Conservation (phyloP, 2,797 vertebrate genomes). For the Coranthus polyacanthus region DNA sequence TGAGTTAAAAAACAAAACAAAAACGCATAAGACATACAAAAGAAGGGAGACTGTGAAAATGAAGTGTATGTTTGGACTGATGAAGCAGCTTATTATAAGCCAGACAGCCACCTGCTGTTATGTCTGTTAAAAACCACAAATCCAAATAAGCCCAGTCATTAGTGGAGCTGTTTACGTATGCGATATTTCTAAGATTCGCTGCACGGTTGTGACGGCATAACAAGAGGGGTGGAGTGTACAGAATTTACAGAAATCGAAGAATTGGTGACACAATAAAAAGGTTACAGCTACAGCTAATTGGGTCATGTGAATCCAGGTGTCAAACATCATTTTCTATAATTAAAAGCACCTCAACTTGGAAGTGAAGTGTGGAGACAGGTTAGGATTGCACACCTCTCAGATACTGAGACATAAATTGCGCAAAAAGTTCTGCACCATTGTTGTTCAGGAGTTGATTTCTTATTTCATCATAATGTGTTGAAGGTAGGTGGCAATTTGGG, state of each 20-base stretch:
- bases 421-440: slow-evolving; percentile 25
- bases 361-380: slow-evolving; percentile 8
- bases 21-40: background rate
- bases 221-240: background rate
- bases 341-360: background rate
- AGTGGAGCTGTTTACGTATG: slow-evolving; percentile 7
- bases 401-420: background rate
- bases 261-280: background rate
- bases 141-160: slow-evolving; percentile 28
- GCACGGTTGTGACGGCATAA: background rate
- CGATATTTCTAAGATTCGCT: slow-evolving; percentile 6
- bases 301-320: slow-evolving; percentile 1
- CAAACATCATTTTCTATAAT: background rate
- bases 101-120: slow-evolving; percentile 26
- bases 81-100: slow-evolving; percentile 28
- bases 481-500: slow-evolving; percentile 36
- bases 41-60: slow-evolving; percentile 19
- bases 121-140: slow-evolving; percentile 35
- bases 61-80: slow-evolving; percentile 20
- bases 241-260: background rate
- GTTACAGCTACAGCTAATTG: background rate
- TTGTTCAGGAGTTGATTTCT: slow-evolving; percentile 40
- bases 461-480: slow-evolving; percentile 33
- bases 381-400: background rate
- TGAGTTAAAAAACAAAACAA: background rate